Evolutionary conservation across 2,888 invertebrate species (phyloP), one percentile per base, ranked within the genome.

Genomic region (Calephelis perditalis): DNA sequence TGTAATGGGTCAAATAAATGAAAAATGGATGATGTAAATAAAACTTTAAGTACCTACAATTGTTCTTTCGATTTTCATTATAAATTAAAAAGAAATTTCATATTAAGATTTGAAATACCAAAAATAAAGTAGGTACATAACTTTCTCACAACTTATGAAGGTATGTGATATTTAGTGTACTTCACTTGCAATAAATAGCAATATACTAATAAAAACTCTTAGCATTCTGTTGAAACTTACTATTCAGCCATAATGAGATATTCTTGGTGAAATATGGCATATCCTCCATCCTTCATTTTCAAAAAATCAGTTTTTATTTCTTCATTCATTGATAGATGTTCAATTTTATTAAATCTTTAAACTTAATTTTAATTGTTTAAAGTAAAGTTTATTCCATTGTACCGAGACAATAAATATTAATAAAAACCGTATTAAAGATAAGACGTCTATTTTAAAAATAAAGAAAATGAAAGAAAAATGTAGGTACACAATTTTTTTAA

Each of bases 201-300:
- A 57, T 11, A 12, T 12, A 46, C 9, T 36, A 56, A 57, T 49
- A 47, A 46, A 26, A 26, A 7, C 8, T 40, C 40, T 40, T 40
- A 40, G 40, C 40, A 8, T 40, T 40, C 6, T 8, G 40, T 7
- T 40, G 40, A 63, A 59, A 92, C 96, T 94, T 93, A 98, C 97
- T 97, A 98, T 91, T 98, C 98, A 5, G 97, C 96, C 83, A 98
- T 93, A 70, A 98, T 94, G 71, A 95, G 94, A 75, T 98, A 98
- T 83, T 98, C 98, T 79, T 96, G 95, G 74, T 96, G 94, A 78
- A 95, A 96, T 70, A 94, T 92, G 55, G 94, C 93, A 79, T 95
- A 94, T 62, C 94, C 84, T 61, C 94, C 84, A 77, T 94, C 95
- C 91, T 88, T 93, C 79, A 81, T 92, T 92, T 77, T 94, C 85